phyloP scores from a whole-genome alignment of 2,113 vertebrate species.

The Sphyrna mokarran region DNA sequence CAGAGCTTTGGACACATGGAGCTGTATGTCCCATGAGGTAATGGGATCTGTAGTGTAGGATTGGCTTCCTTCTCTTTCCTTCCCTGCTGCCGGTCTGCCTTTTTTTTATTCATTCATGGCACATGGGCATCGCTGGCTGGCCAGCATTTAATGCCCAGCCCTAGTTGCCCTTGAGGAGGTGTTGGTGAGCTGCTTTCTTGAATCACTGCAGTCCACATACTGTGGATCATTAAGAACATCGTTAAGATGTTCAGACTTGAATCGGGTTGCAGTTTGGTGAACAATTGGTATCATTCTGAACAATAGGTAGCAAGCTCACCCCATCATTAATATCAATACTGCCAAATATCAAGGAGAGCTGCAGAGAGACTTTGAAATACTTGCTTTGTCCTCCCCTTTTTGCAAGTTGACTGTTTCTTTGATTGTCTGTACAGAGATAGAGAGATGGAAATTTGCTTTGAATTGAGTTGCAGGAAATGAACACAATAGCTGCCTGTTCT shows the following conservation, averaged over 20 bases:
- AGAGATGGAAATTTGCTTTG: neutral
- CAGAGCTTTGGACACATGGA: neutral
- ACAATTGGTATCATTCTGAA: neutral
- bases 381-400: neutral
- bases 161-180: too few species aligned
- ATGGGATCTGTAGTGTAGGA: neutral
- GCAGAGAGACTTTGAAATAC: neutral
- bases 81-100: neutral
- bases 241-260: neutral
- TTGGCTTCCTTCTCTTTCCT: neutral
- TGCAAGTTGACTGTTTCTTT: neutral
- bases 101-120: too few species aligned
- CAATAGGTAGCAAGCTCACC: neutral
- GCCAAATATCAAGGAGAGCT: neutral
- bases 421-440: neutral
- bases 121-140: too few species aligned
- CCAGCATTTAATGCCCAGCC: too few species aligned
- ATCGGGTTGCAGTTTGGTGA: neutral
- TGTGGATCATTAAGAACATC: too few species aligned
- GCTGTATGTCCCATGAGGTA: neutral
- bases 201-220: too few species aligned
- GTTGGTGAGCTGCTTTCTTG: too few species aligned
- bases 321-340: neutral
- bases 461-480: neutral
- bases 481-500: neutral